A percentile compares a stretch with the other conserved stretches of the same genome.
Conservation (phyloP, 2,113 vertebrate species). For the Cacatua alba region DNA sequence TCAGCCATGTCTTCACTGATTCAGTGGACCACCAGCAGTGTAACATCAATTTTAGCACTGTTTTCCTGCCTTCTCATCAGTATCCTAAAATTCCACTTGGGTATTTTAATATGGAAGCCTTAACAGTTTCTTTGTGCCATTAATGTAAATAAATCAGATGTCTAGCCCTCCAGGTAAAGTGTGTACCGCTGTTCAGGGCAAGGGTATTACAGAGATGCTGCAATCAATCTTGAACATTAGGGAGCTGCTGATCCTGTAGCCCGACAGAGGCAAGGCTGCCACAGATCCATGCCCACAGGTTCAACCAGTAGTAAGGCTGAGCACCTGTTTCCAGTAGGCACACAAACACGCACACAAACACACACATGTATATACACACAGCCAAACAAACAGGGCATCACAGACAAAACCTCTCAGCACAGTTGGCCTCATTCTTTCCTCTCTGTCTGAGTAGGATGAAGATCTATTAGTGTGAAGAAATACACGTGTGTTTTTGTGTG, state of each 20-base stretch:
- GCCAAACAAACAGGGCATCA: neutral
- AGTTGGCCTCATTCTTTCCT: neutral
- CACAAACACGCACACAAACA: neutral
- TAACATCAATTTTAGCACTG: neutral
- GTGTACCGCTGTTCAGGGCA: neutral
- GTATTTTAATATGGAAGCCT: neutral
- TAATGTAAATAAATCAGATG: neutral
- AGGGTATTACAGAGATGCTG: neutral
- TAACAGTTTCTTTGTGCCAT: neutral
- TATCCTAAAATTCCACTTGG: neutral
- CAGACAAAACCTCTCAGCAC: neutral
- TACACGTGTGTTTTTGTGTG: rapidly evolving
- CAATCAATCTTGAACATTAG: neutral
- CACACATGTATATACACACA: rapidly evolving
- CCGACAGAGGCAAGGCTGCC: neutral
- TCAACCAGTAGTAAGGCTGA: neutral
- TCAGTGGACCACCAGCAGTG: neutral
- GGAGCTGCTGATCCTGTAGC: neutral
- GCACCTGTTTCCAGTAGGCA: neutral
- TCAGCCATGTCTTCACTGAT: neutral
- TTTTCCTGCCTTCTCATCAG: neutral
- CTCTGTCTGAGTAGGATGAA: neutral
- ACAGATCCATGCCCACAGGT: neutral
- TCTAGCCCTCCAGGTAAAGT: neutral
- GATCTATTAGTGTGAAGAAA: neutral